Evolutionary conservation across 2,888 invertebrate genomes (phyloP).

Genomic region (Acrocyrtus sp.): DNA sequence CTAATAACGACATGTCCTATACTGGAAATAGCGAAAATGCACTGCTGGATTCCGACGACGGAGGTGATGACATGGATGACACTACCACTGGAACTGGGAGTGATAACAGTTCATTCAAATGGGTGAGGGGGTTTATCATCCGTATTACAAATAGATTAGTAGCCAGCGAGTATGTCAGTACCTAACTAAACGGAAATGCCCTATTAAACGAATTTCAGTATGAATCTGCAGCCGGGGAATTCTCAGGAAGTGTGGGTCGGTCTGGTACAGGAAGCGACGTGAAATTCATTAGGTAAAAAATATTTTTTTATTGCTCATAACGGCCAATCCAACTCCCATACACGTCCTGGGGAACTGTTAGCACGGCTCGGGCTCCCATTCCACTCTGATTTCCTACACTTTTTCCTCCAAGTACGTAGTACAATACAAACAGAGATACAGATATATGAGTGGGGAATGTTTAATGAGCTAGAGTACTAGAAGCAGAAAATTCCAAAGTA

Average conservation of each 20-base stretch:
- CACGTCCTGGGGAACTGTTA: no score
- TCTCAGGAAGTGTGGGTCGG: background rate
- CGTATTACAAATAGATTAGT: no score
- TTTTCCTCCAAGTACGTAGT: background rate
- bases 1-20: background rate
- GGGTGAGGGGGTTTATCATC: conserved; percentile 48
- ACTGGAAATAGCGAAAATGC: background rate
- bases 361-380: background rate
- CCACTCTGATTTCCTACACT: background rate
- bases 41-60: conserved; percentile 12
- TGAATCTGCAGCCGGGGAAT: conserved; percentile 18
- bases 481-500: no score
- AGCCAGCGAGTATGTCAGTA: no score
- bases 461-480: background rate
- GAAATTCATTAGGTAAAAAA: conserved; percentile 29
- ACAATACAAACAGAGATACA: no score
- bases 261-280: conserved; percentile 4
- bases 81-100: conserved; percentile 53
- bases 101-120: conserved; percentile 61
- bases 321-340: background rate
- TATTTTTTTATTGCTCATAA: background rate
- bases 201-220: conserved; percentile 19
- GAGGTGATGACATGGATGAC: conserved; percentile 48
- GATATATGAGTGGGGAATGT: background rate
- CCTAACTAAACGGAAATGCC: background rate